Conservation (phyloP, 2,888 invertebrate genomes). For the Dermolepida albohirtum region DNA sequence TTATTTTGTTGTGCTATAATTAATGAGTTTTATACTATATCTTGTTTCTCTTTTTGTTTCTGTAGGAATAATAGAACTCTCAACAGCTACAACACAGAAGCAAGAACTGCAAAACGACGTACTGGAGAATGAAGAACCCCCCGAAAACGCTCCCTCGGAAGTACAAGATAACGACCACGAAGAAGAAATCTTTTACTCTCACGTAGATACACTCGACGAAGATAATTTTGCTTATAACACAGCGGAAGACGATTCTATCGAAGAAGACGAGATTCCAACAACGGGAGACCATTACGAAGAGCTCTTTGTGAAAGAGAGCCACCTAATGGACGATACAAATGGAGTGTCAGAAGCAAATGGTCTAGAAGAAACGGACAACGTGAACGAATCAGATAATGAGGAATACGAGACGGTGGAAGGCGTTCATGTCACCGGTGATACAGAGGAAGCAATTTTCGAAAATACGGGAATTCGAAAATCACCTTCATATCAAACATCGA, state of each 20-base stretch:
- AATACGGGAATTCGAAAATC: constrained; percentile 46
- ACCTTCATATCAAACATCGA: constrained; percentile 27
- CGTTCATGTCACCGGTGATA: constrained; percentile 56
- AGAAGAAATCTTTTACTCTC: constrained; percentile 22
- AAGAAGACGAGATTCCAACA: constrained; percentile 3
- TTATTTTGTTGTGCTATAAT: no score
- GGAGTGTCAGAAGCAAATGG: constrained; percentile 14
- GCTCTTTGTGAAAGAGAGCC: constrained; percentile 40
- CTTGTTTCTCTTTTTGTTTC: no score
- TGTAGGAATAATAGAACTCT: constrained; percentile 34
- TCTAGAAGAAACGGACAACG: not conserved
- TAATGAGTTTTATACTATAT: no score
- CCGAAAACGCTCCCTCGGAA: not conserved
- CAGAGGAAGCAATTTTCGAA: constrained; percentile 39
- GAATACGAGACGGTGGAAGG: constrained; percentile 58
- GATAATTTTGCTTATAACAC: constrained; percentile 11
- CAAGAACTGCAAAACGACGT: constrained; percentile 25
- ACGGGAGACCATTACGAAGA: constrained; percentile 35
- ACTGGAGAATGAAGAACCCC: constrained; percentile 13
- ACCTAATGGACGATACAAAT: constrained; percentile 32
- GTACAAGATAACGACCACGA: constrained; percentile 24
- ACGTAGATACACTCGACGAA: constrained; percentile 6
- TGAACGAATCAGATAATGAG: constrained; percentile 46
- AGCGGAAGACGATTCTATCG: constrained; percentile 5
- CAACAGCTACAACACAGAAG: constrained; percentile 23